Evolutionary conservation across 2,113 vertebrate genomes (phyloP).

Genomic region (Regulus satrapa): DNA sequence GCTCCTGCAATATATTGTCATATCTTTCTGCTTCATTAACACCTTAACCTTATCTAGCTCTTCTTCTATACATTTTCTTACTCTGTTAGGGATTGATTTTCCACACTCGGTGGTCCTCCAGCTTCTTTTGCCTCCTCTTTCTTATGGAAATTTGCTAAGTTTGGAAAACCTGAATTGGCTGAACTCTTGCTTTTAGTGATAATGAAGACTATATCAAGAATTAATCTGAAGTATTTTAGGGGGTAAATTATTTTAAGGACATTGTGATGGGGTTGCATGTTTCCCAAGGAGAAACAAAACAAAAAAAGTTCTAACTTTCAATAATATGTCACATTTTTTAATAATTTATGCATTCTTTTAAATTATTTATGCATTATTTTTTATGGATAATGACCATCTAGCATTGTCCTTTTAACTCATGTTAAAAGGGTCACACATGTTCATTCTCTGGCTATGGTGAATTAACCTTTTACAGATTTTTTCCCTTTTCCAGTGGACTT

Average conservation of each 20-base stretch:
- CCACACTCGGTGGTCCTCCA: neutral
- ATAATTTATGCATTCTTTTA: neutral
- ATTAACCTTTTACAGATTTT: neutral
- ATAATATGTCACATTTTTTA: neutral
- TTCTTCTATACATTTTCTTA: neutral
- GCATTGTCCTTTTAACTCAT: neutral
- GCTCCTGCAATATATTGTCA: neutral
- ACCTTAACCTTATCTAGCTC: neutral
- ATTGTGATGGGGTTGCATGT: neutral
- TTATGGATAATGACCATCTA: neutral
- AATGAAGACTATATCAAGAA: neutral
- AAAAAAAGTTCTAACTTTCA: neutral
- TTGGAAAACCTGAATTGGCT: neutral
- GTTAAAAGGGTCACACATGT: neutral
- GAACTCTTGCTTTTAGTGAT: neutral
- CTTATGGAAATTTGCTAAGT: neutral
- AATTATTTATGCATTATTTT: neutral
- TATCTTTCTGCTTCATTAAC: neutral
- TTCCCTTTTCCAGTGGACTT: neutral
- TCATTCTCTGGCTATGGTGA: neutral
- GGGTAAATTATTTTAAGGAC: neutral
- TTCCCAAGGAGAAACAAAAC: neutral
- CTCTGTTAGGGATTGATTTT: neutral
- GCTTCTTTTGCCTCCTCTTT: neutral
- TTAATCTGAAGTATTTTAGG: neutral